Evolutionary conservation across 2,888 invertebrate species (phyloP).

Genomic region (Oithona nana): DNA sequence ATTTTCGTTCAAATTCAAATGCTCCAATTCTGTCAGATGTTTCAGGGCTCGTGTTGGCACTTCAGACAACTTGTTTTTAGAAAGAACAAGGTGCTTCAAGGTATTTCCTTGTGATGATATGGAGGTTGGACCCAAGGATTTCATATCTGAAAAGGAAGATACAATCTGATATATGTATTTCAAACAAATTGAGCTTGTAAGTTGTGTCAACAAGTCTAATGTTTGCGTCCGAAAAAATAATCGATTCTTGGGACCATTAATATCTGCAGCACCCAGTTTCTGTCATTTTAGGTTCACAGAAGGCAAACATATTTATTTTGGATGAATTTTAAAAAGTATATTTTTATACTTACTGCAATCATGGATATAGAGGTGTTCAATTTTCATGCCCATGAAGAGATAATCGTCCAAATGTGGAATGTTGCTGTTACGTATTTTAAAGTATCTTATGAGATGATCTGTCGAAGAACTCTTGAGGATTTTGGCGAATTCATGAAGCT

Average conservation of each 20-base stretch:
- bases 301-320: too few species aligned
- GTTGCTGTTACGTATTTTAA: conserved; percentile 20
- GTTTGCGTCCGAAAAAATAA: too few species aligned
- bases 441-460: conserved; percentile 1
- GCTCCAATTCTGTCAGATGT: conserved; percentile 69
- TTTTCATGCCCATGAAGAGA: conserved; percentile 20
- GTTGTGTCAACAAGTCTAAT: too few species aligned
- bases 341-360: conserved; percentile 14
- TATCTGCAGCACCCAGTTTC: too few species aligned
- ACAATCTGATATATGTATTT: too few species aligned
- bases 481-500: conserved; percentile 35
- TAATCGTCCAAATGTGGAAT: conserved; percentile 21
- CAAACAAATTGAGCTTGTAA: too few species aligned
- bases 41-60: conserved; percentile 67
- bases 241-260: too few species aligned
- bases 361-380: conserved; percentile 19
- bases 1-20: conserved; percentile 68
- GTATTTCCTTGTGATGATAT: conserved; percentile 43
- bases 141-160: background rate
- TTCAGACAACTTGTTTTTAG: conserved; percentile 71
- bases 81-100: conserved; percentile 70
- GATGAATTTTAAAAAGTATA: too few species aligned
- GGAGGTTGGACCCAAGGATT: conserved; percentile 1
- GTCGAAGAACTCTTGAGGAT: background rate
- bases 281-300: too few species aligned